These are phyloP conservation scores for Enteromius trimaculatus DNA, from an alignment of 2,797 vertebrate genomes.

Conservation along the genomic window DNA sequence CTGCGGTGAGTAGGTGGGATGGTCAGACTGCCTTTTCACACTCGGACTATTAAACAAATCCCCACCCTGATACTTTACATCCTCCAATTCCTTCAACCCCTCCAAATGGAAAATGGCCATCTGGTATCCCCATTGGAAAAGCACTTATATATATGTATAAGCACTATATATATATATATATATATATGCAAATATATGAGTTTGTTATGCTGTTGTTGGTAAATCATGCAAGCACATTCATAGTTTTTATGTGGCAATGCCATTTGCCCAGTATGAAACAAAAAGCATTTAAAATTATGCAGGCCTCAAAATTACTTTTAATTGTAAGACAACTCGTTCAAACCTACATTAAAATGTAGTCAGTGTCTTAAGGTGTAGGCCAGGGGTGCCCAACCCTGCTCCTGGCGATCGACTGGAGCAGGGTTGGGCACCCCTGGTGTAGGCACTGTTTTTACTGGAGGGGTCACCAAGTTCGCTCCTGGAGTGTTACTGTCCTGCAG, in stretches of 20 bases:
- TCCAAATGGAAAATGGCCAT: conserved; percentile 56
- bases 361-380: not conserved
- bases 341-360: not conserved
- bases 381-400: too few relatives aligned
- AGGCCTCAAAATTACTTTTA: not conserved
- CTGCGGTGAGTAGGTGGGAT: conserved; percentile 81
- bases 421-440: too few relatives aligned
- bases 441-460: not conserved
- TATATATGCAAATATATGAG: conserved; percentile 51
- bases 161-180: too few relatives aligned
- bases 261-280: not conserved
- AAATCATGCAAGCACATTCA: conserved; percentile 14
- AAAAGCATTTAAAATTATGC: conserved; percentile 3
- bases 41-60: conserved; percentile 54
- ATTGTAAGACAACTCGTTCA: not conserved
- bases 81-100: conserved; percentile 49
- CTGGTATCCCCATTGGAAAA: conserved; percentile 18
- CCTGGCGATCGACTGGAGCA: too few relatives aligned
- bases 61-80: conserved; percentile 50
- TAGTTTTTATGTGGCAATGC: conserved; percentile 1
- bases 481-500: too few relatives aligned
- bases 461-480: too few relatives aligned
- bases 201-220: conserved; percentile 29
- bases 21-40: conserved; percentile 60
- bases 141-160: too few relatives aligned